These are phyloP conservation scores for Alosa alosa DNA, from an alignment of 2,113 vertebrate genomes.

Conservation along the genomic window DNA sequence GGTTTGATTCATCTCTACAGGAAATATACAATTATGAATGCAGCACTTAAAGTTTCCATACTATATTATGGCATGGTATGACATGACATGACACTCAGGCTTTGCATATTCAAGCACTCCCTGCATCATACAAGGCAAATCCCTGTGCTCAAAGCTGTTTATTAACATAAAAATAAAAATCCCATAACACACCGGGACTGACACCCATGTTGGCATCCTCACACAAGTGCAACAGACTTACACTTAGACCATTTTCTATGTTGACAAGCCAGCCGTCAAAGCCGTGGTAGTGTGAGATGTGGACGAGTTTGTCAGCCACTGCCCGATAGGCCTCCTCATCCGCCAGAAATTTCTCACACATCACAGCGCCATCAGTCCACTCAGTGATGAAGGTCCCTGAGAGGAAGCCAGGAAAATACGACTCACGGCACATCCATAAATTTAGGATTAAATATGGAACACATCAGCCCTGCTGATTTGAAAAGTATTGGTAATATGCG, in stretches of 20 bases:
- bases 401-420: slow-evolving; percentile 14
- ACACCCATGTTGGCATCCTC: neutral
- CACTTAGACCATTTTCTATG: slow-evolving; percentile 86
- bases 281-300: slow-evolving; percentile 75
- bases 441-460: neutral
- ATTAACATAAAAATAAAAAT: neutral
- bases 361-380: slow-evolving; percentile 72
- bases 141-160: neutral
- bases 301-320: slow-evolving; percentile 81
- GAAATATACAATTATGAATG: too few relatives aligned
- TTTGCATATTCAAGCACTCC: neutral
- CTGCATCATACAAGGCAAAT: neutral
- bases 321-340: slow-evolving; percentile 68
- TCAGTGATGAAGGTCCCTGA: slow-evolving; percentile 95
- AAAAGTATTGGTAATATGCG: neutral
- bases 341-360: slow-evolving; percentile 83
- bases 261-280: slow-evolving; percentile 96
- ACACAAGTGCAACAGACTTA: slow-evolving; percentile 64
- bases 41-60: neutral
- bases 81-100: neutral
- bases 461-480: neutral
- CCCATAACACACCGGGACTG: neutral
- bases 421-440: neutral
- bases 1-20: neutral
- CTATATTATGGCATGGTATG: neutral